Conservation (phyloP, 2,888 invertebrate species). For the Phoronis australis region DNA sequence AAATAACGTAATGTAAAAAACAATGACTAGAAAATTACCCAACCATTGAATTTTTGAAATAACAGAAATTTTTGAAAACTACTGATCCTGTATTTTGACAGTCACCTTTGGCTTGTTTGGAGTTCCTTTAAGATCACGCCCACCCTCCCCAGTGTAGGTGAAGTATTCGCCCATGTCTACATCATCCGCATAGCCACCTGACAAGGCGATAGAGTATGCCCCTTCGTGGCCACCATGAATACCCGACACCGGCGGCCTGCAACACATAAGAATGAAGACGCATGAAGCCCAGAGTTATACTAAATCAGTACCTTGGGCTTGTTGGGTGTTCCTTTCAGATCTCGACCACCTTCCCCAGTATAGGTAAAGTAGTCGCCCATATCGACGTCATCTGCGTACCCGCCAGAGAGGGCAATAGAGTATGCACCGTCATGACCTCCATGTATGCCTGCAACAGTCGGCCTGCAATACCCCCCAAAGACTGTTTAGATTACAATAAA, state of each 20-base stretch:
- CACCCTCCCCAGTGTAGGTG: slow-evolving; percentile 55
- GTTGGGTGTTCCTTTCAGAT: slow-evolving; percentile 50
- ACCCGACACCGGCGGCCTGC: slow-evolving; percentile 51
- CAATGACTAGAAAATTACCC: no score
- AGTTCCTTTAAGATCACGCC: slow-evolving; percentile 53
- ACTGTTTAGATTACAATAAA: not conserved
- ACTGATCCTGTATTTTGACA: no score
- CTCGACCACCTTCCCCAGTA: slow-evolving; percentile 54
- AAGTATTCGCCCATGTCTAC: slow-evolving; percentile 52
- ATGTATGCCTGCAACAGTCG: slow-evolving; percentile 53
- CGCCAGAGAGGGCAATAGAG: slow-evolving; percentile 52
- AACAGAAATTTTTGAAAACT: no score
- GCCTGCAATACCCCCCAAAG: slow-evolving; percentile 19
- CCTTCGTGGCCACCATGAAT: slow-evolving; percentile 52
- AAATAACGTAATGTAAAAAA: no score
- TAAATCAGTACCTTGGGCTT: slow-evolving; percentile 46
- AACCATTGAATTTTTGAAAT: no score
- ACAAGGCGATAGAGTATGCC: slow-evolving; percentile 51
- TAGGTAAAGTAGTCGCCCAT: slow-evolving; percentile 53
- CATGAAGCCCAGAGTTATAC: no score
- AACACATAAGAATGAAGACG: slow-evolving; percentile 2
- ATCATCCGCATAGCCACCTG: slow-evolving; percentile 54
- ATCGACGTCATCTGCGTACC: slow-evolving; percentile 54
- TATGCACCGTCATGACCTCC: slow-evolving; percentile 52
- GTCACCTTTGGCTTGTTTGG: slow-evolving; percentile 49